phyloP scores from a whole-genome alignment of 2,113 vertebrate genomes.

The Myotis yumanensis region DNA sequence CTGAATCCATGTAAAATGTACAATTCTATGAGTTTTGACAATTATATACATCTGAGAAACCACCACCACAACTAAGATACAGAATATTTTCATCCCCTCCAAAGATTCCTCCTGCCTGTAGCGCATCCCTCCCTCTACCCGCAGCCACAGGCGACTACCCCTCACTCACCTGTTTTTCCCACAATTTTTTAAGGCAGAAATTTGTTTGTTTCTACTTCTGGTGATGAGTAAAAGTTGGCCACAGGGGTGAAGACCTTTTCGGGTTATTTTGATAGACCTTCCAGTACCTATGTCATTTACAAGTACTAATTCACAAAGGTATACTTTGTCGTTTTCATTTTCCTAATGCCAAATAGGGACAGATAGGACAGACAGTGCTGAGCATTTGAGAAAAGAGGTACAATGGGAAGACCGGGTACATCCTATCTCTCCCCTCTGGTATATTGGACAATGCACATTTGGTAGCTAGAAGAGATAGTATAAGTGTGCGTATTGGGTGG shows the following conservation, averaged over 20 bases:
- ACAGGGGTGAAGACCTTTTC: not conserved
- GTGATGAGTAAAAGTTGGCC: not conserved
- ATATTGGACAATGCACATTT: no score
- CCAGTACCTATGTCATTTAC: not conserved
- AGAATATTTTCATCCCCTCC: not conserved
- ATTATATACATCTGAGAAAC: not conserved
- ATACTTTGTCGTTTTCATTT: not conserved
- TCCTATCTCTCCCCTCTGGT: not conserved
- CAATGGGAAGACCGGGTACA: not conserved
- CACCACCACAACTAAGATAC: rapidly evolving
- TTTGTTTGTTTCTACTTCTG: not conserved
- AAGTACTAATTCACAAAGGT: not conserved
- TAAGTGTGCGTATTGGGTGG: rapidly evolving
- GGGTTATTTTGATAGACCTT: not conserved
- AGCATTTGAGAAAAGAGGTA: not conserved
- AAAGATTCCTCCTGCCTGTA: not conserved
- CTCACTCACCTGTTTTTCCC: not conserved
- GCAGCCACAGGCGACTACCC: not conserved
- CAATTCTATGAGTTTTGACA: not conserved
- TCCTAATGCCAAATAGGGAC: not conserved
- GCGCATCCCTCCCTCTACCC: rapidly evolving
- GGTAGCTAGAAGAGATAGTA: not conserved
- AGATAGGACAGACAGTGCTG: rapidly evolving
- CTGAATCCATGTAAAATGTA: not conserved
- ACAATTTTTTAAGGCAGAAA: not conserved